Percentiles rank a stretch among this genome's conserved stretches.
phyloP scores from a whole-genome alignment of 2,888 invertebrate species.

The Cataglyphis altisquamis region DNA sequence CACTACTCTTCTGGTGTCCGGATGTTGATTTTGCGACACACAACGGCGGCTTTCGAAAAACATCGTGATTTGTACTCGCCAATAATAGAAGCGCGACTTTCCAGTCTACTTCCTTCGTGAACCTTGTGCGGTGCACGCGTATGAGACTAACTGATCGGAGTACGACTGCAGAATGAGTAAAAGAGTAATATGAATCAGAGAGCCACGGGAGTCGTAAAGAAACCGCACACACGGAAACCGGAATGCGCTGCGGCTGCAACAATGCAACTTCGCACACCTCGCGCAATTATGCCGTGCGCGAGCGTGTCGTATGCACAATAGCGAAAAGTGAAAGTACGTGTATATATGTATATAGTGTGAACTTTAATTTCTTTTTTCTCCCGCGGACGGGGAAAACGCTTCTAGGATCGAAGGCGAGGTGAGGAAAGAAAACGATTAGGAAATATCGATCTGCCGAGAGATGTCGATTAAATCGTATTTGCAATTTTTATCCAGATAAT shows the following conservation, averaged over 20 bases:
- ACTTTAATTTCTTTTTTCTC: slow-evolving; percentile 44
- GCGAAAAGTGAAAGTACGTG: slow-evolving; percentile 52
- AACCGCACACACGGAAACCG: slow-evolving; percentile 37
- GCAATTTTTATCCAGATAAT: slow-evolving; percentile 35
- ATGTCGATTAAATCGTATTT: not conserved
- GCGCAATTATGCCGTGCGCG: slow-evolving; percentile 50
- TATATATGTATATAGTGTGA: not conserved
- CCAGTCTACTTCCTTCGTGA: slow-evolving; percentile 51
- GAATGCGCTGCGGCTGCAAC: slow-evolving; percentile 24
- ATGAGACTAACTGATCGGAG: slow-evolving; percentile 16
- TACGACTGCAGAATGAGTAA: slow-evolving; percentile 19
- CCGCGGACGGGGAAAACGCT: slow-evolving; percentile 1
- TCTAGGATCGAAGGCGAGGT: slow-evolving; percentile 22
- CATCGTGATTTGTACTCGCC: slow-evolving; percentile 7
- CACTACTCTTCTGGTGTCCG: not conserved
- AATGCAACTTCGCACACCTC: slow-evolving; percentile 28
- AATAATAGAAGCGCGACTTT: slow-evolving; percentile 45
- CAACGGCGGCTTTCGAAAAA: not conserved
- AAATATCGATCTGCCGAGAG: slow-evolving; percentile 2
- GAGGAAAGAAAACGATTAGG: slow-evolving; percentile 36
- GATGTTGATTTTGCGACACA: not conserved
- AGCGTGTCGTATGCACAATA: slow-evolving; percentile 49
- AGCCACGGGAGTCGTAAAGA: not conserved
- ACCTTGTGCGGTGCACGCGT: slow-evolving; percentile 35
- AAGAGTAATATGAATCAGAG: slow-evolving; percentile 42